phyloP scores from a whole-genome alignment of 2,888 invertebrate genomes.

The Lochmaea capreae region DNA sequence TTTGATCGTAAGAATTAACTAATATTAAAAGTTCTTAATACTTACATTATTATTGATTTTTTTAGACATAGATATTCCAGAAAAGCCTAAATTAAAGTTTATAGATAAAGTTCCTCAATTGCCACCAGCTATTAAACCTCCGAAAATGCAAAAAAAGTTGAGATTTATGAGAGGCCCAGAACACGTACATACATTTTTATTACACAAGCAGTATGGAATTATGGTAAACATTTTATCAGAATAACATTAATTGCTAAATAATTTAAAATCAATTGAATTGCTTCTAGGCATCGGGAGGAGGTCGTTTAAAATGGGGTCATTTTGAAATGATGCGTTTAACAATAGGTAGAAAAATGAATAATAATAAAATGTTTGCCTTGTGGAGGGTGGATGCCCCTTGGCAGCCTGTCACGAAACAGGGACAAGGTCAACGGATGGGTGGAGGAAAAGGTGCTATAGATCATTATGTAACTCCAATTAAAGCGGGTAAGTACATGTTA shows the following conservation, averaged over 20 bases:
- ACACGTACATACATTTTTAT: constrained; percentile 81
- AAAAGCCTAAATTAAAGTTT: constrained; percentile 76
- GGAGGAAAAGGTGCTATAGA: constrained; percentile 96
- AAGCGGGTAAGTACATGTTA: constrained; percentile 70
- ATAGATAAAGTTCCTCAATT: constrained; percentile 80
- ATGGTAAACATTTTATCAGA: constrained; percentile 72
- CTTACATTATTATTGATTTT: constrained; percentile 4
- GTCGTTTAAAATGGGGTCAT: constrained; percentile 82
- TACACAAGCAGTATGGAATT: constrained; percentile 94
- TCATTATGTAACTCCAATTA: constrained; percentile 95
- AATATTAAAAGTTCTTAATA: not conserved
- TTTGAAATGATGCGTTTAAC: constrained; percentile 88
- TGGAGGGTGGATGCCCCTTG: constrained; percentile 97
- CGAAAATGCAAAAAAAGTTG: constrained; percentile 87
- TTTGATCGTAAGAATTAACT: constrained; percentile 71
- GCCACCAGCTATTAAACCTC: constrained; percentile 75
- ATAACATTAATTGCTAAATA: not conserved
- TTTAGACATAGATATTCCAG: constrained; percentile 79
- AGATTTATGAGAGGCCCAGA: constrained; percentile 94
- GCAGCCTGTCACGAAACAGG: constrained; percentile 93
- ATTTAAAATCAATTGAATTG: not conserved
- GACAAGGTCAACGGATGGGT: constrained; percentile 93
- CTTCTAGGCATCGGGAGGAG: constrained; percentile 83
- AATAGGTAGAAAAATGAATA: constrained; percentile 83
- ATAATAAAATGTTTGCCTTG: constrained; percentile 87